Conservation (phyloP, 1,140 invertebrate genomes). For the Eulimnadia texana region DNA sequence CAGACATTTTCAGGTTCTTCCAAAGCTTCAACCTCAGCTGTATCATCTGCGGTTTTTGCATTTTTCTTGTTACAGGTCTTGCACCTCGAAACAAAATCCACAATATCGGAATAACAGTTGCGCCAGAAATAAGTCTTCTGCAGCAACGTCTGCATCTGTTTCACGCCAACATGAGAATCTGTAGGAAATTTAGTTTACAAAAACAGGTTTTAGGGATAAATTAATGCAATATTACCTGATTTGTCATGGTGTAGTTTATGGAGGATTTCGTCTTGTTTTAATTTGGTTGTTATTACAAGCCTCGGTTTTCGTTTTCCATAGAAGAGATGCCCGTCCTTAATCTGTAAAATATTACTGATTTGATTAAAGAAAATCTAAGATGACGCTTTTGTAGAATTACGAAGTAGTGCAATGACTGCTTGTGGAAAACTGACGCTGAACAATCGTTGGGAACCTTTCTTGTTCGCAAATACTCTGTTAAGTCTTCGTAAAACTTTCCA, state of each 20-base stretch:
- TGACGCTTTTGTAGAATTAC: no score
- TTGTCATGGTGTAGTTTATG: neutral
- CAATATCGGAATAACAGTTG: neutral
- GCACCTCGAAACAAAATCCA: neutral
- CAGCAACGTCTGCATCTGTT: neutral
- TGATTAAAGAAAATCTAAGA: no score
- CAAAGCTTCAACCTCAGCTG: neutral
- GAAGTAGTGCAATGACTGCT: no score
- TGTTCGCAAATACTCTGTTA: no score
- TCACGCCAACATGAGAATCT: neutral
- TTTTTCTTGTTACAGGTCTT: neutral
- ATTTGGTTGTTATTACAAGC: neutral
- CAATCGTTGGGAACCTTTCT: no score
- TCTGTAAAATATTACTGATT: no score
- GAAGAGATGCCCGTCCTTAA: neutral
- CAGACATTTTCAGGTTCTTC: neutral
- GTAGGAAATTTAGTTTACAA: neutral
- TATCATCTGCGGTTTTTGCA: neutral
- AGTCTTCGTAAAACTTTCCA: no score
- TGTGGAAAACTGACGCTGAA: no score
- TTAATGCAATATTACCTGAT: neutral
- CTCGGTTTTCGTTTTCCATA: neutral
- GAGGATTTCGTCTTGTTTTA: neutral
- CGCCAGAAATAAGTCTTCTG: neutral
- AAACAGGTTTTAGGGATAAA: no score